Base-by-base conservation (phyloP, 2,113 vertebrate genomes). In the Entosphenus tridentatus region DNA sequence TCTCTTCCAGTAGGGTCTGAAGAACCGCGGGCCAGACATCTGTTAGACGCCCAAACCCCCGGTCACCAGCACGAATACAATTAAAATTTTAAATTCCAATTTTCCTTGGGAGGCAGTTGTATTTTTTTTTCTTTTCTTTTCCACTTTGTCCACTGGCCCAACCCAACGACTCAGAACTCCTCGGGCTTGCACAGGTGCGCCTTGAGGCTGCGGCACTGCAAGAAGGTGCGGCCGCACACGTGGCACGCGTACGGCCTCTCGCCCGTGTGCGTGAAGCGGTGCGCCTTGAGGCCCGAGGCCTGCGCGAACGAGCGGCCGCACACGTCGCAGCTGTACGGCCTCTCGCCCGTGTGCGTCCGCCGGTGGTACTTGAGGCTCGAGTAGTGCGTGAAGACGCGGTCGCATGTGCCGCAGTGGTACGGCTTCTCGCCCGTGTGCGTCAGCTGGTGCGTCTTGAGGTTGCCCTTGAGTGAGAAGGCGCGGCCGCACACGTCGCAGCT, bases 381-480 rank as follows among this genome's bases (percentile, higher is more conserved):
- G 21, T 16, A 21, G 21, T 65, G 21, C 10, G 62, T 65, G 62
- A 65, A 65, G 21, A 21, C 10, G n/a, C 21, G n/a, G n/a, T 21
- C 62, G 21, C 62, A 65, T n/a, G 21, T 21, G 21, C n/a, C 9
- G 21, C 62, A 65, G n/a, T 65, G n/a, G 62, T 65, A 65, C n/a
- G 62, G n/a, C 62, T 65, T 65, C 62, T 65, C 58, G 13, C 58
- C 82, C 12, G 87, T 77, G 75, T 98, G 93, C 3, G 96, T 89
- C 1, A 89, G 86, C 0, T 95, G 95, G 71, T 98, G 93, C 2
- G 90, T 92, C 77, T 97, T 98, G 62, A 98, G 83, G 74, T 98
- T 98, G 54, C 93, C 91, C 72, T 95, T 98, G 10, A 92, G 95
- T 69, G 92, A 95, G 73, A 98, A 98, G 1, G 92, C 92, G 1